Percentiles rank a stretch among this genome's conserved stretches.
Evolutionary conservation across 2,113 vertebrate genomes (phyloP).

Genomic region (Microtus oregoni): DNA sequence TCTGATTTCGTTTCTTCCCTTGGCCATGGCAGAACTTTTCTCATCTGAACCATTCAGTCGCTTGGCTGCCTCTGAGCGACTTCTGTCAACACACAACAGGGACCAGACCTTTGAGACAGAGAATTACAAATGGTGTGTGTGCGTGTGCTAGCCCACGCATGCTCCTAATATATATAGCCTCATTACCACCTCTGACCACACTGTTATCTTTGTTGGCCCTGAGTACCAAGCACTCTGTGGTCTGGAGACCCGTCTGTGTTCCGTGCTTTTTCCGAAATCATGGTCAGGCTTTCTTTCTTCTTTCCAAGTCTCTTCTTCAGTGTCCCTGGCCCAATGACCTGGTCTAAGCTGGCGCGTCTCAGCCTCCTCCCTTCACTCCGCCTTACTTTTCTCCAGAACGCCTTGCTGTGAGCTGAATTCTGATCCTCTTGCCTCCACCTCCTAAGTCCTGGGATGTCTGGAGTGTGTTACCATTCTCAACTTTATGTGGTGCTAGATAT

Average conservation of each 20-base stretch:
- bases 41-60: accelerated
- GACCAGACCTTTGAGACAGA: neutral
- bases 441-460: neutral
- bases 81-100: neutral
- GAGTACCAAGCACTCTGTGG: neutral
- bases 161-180: too few species aligned
- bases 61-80: neutral
- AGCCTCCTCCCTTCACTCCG: neutral
- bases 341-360: neutral
- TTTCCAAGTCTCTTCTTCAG: neutral
- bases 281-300: neutral
- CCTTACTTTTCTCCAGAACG: neutral
- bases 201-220: neutral
- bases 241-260: neutral
- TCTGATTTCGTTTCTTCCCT: neutral
- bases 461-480: neutral
- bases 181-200: neutral
- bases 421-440: neutral
- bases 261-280: neutral
- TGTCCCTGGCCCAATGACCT: neutral
- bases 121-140: too few species aligned
- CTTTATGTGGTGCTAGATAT: neutral
- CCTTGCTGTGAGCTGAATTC: neutral
- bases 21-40: neutral
- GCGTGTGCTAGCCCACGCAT: too few species aligned